Evolutionary conservation across 2,888 invertebrate genomes (phyloP).

Genomic region (Caenorhabditis becei): DNA sequence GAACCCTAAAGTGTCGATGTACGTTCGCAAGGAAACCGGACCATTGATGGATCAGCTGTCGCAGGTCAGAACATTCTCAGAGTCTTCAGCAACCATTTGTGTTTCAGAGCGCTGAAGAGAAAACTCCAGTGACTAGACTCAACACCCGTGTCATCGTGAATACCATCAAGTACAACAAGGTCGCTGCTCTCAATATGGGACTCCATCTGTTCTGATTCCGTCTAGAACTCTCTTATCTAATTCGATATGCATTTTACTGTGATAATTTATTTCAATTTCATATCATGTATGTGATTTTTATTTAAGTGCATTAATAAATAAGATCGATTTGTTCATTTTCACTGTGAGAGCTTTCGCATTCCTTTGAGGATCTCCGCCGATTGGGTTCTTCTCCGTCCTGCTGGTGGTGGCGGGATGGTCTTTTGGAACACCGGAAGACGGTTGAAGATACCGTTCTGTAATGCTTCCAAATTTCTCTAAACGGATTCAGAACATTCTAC

Average conservation of each 20-base stretch:
- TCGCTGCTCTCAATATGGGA: constrained; percentile 76
- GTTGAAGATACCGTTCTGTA: background rate
- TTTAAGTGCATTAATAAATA: too few species aligned
- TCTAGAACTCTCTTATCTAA: too few species aligned
- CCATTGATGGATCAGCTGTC: constrained; percentile 54
- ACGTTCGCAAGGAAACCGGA: constrained; percentile 49
- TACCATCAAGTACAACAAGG: constrained; percentile 77
- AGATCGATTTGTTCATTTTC: too few species aligned
- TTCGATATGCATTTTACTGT: too few species aligned
- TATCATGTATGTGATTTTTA: too few species aligned
- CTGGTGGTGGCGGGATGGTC: background rate
- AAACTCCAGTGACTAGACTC: constrained; percentile 71
- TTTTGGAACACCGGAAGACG: background rate
- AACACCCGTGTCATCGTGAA: constrained; percentile 75
- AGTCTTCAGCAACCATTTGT: background rate
- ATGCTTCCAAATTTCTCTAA: background rate
- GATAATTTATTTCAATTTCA: background rate
- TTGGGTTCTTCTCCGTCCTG: background rate
- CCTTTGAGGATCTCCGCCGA: background rate
- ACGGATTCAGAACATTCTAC: too few species aligned
- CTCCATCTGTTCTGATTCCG: constrained; percentile 74
- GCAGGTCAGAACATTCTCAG: constrained; percentile 25
- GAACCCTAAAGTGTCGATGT: constrained; percentile 58
- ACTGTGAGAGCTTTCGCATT: too few species aligned
- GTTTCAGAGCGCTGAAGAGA: constrained; percentile 31